Conservation (phyloP, 1,140 invertebrate genomes). For the Spodoptera frugiperda region DNA sequence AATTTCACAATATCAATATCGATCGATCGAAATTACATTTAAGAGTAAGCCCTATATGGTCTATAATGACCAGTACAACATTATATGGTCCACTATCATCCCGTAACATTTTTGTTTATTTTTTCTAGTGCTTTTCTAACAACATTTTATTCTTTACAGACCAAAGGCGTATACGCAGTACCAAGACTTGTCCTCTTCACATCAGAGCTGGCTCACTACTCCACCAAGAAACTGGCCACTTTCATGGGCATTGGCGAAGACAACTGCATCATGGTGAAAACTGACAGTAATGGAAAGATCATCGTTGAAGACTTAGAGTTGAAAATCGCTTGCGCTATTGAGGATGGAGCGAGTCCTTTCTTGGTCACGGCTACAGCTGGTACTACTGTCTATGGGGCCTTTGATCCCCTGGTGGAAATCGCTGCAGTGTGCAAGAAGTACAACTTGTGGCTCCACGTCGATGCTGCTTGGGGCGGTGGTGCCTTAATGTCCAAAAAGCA, state of each 20-base stretch:
- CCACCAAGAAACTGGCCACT: slow-evolving; percentile 94
- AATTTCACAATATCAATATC: too few relatives aligned
- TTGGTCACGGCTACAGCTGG: slow-evolving; percentile 97
- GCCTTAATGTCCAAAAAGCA: slow-evolving; percentile 94
- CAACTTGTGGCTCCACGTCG: slow-evolving; percentile 97
- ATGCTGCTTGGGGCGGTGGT: slow-evolving; percentile 97
- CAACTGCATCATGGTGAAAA: slow-evolving; percentile 91
- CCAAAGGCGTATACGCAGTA: slow-evolving; percentile 89
- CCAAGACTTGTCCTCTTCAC: slow-evolving; percentile 92
- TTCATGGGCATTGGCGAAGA: slow-evolving; percentile 92
- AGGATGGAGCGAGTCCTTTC: slow-evolving; percentile 91
- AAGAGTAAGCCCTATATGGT: too few relatives aligned
- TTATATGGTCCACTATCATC: too few relatives aligned
- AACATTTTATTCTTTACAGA: slow-evolving; percentile 83
- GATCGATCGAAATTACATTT: too few relatives aligned
- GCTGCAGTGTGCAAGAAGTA: slow-evolving; percentile 93
- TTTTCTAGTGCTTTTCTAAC: too few relatives aligned
- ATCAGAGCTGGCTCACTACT: slow-evolving; percentile 97
- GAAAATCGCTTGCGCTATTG: slow-evolving; percentile 89
- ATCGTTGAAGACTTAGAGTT: slow-evolving; percentile 89
- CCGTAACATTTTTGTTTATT: too few relatives aligned
- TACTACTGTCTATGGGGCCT: slow-evolving; percentile 94
- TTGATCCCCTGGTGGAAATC: slow-evolving; percentile 94
- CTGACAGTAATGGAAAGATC: slow-evolving; percentile 93
- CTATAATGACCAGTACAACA: too few relatives aligned